Base-by-base conservation (phyloP, 2,113 vertebrate species). In the Anguilla japonica region DNA sequence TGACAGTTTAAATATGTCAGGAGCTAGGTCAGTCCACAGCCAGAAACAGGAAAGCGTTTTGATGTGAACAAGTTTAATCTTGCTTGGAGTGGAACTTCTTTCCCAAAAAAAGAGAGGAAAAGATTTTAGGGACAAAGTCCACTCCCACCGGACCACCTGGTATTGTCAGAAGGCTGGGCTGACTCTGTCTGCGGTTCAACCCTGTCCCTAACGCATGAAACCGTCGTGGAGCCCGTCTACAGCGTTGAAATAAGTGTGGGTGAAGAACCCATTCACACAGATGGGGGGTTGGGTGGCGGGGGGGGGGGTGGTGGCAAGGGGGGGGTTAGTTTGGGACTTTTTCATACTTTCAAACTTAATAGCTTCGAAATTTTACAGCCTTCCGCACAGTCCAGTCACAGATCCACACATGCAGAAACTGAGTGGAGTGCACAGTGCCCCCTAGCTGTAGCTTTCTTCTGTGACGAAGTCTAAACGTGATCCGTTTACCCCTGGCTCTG, bases 401-500 rank as follows among this genome's bases (percentile, higher is more conserved):
- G 84, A 57, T 60, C 50, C 50, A 14, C 8, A 53, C 50, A 53
- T 53, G 41, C 56, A 83, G 57, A 83, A 83, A 40, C 43, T 46
- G 43, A 46, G 43, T 8, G 8, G 43, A 20, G 22, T 40, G n/a
- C 83, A 29, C 41, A 40, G 39, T 20, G 40, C 80, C 18, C 75
- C 84, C 78, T 40, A 5, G 0, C 50, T 53, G 50, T 7, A 71
- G 84, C 79, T 60, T 56, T 57, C 75, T 57, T 81, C 39, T 53
- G 50, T 46, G 8, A 46, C 43, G 2, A 53, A 11, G 50, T 11
- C 50, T 11, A 53, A 2, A n/a, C 81, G 78, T 22, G 60, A 86
- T 81, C 29, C 46, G 78, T 50, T 86, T 53, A 81, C 79, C 20
- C 83, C 84, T 41, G 78, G 78, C 78, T 71, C 3, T 39, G 84